Base-by-base conservation (phyloP, 2,797 vertebrate genomes). In the Pelodytes ibericus region DNA sequence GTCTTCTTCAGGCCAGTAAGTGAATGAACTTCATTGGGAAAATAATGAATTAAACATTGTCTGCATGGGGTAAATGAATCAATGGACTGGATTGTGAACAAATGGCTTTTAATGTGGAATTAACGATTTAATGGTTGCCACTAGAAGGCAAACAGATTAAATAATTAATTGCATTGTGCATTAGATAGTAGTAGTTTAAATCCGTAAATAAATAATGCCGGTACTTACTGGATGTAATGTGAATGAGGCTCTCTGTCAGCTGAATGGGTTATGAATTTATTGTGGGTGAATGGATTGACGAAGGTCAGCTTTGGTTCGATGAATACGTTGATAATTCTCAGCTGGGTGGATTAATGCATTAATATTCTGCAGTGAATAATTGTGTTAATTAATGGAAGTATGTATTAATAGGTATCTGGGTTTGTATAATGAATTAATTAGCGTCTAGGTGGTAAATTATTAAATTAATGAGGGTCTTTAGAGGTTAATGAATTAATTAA, bases 331-430 rank as follows among this genome's bases (percentile, higher is more conserved):
- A 44, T 71, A 59, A 31, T 22, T 16, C 20, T 58, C 36, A 58
- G 58, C 24, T 57, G 26, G 56, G 47, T n/a, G 53, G 60, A 25
- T 13, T 33, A 62, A 62, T 62, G n/a, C 4, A 58, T 58, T 58
- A 58, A 58, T 58, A 58, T 13, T 26, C 56, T 27, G 25, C 25
- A 30, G 58, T 31, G 26, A 31, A 60, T 60, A 27, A 60, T 30
- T 60, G 16, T n/a, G 18, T 53, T 53, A 20, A 53, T 63, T 53
- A 20, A 53, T 63, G 44, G 33, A 18, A 63, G 26, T 20, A 25
- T 63, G 47, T 10, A 39, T 61, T 69, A 60, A 75, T 69, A 49
- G 65, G 68, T 60, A 49, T 69, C 59, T 62, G 41, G 68, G 49
- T 7, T 60, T 24, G 61, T 33, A 61, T 62, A 65, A 33, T 67